These are phyloP conservation scores for Caenorhabditis macrosperma DNA, from an alignment of 2,888 invertebrate genomes.

Conservation along the genomic window DNA sequence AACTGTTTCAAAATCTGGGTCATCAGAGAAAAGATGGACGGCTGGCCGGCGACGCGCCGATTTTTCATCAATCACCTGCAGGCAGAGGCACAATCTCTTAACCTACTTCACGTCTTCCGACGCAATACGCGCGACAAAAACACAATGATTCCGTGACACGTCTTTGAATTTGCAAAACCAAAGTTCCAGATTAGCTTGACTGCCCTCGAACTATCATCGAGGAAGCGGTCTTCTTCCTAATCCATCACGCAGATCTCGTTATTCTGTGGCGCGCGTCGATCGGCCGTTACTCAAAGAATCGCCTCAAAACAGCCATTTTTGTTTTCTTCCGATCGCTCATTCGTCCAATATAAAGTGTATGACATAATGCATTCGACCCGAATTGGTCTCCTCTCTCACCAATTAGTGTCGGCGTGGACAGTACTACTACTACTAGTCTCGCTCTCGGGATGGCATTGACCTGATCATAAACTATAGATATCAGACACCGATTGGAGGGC, in stretches of 20 bases:
- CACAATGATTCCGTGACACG: not conserved
- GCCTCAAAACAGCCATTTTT: constrained; percentile 3
- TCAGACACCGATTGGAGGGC: constrained; percentile 12
- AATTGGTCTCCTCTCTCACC: constrained; percentile 37
- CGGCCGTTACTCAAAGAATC: constrained; percentile 1
- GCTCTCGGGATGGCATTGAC: constrained; percentile 53
- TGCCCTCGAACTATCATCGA: not conserved
- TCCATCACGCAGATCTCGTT: constrained; percentile 1
- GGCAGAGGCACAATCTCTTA: constrained; percentile 32
- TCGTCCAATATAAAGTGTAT: constrained; percentile 44
- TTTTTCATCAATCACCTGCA: constrained; percentile 41
- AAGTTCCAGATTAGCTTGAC: not conserved
- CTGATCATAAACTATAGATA: constrained; percentile 57
- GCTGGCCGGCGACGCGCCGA: not conserved
- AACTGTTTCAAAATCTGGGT: constrained; percentile 32
- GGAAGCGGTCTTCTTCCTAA: not conserved
- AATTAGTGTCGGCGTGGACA: constrained; percentile 45
- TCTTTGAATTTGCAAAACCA: not conserved
- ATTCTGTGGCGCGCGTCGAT: not conserved
- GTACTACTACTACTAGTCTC: not conserved
- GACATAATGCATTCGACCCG: constrained; percentile 54
- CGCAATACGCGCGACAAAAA: not conserved
- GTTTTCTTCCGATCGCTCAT: constrained; percentile 26
- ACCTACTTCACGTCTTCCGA: constrained; percentile 21
- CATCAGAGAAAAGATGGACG: not conserved